phyloP scores from a whole-genome alignment of 2,888 invertebrate genomes.

The Chloroclysta siterata region DNA sequence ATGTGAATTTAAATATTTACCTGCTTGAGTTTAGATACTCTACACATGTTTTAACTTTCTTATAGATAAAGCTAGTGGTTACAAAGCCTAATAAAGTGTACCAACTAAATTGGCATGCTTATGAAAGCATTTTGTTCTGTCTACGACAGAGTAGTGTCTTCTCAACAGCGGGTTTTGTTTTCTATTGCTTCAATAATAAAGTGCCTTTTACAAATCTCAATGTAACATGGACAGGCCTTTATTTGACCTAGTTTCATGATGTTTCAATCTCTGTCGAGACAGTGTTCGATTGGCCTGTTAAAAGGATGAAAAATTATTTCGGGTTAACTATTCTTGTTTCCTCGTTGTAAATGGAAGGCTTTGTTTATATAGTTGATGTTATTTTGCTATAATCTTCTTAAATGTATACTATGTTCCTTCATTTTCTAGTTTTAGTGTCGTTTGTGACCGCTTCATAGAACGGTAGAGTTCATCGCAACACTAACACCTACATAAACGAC shows the following conservation, averaged over 20 bases:
- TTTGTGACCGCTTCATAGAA: no score
- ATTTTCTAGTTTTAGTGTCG: no score
- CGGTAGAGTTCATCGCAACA: no score
- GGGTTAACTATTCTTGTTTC: conserved; percentile 32
- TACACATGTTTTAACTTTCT: no score
- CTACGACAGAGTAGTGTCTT: background rate
- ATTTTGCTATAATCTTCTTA: no score
- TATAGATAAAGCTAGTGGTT: no score
- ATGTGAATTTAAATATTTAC: no score
- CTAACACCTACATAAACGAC: no score
- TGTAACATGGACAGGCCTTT: conserved; percentile 19
- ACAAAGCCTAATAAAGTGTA: background rate
- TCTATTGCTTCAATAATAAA: conserved; percentile 15
- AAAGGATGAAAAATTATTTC: conserved; percentile 40
- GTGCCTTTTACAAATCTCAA: conserved; percentile 18
- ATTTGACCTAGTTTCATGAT: conserved; percentile 38
- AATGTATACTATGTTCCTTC: no score
- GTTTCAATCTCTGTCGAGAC: conserved; percentile 38
- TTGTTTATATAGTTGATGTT: background rate
- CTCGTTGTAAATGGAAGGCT: conserved; percentile 14
- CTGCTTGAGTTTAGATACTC: no score
- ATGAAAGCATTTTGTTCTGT: conserved; percentile 1
- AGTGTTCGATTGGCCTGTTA: conserved; percentile 39
- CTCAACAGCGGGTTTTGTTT: conserved; percentile 1
- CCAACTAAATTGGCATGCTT: background rate